These are phyloP conservation scores for Acanthiza pusilla DNA, from an alignment of 2,797 vertebrate genomes.

Conservation along the genomic window DNA sequence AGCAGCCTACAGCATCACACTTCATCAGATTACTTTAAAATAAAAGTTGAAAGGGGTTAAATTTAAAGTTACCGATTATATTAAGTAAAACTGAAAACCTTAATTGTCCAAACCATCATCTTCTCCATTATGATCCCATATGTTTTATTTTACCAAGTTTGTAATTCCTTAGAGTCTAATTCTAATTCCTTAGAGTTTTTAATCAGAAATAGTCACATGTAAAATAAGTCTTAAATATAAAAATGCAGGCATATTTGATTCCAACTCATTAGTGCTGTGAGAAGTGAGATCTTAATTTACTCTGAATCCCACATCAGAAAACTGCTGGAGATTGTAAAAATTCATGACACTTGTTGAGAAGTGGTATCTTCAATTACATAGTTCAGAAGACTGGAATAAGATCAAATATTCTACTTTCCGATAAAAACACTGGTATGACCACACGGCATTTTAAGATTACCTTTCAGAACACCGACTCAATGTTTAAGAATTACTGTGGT, in stretches of 20 bases:
- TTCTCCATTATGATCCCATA: not conserved
- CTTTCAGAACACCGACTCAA: not conserved
- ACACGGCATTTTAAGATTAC: not conserved
- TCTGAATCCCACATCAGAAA: not conserved
- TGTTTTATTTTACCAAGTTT: not conserved
- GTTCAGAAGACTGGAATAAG: not conserved
- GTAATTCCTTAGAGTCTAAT: not conserved
- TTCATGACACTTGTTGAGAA: not conserved
- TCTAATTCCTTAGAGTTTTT: not conserved
- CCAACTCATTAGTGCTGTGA: not conserved
- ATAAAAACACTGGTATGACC: not conserved
- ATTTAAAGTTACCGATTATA: not conserved
- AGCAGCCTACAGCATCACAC: not conserved
- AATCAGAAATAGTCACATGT: not conserved
- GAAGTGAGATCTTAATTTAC: not conserved
- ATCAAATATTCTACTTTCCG: not conserved
- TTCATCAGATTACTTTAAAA: fast-evolving
- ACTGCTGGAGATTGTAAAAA: not conserved
- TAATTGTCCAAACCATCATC: not conserved
- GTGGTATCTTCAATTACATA: not conserved
- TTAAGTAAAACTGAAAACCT: not conserved
- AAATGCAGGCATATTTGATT: not conserved
- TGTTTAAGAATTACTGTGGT: not conserved
- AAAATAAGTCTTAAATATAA: not conserved
- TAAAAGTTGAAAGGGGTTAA: not conserved